phyloP scores from a whole-genome alignment of 2,797 vertebrate genomes.

The Coreius guichenoti region DNA sequence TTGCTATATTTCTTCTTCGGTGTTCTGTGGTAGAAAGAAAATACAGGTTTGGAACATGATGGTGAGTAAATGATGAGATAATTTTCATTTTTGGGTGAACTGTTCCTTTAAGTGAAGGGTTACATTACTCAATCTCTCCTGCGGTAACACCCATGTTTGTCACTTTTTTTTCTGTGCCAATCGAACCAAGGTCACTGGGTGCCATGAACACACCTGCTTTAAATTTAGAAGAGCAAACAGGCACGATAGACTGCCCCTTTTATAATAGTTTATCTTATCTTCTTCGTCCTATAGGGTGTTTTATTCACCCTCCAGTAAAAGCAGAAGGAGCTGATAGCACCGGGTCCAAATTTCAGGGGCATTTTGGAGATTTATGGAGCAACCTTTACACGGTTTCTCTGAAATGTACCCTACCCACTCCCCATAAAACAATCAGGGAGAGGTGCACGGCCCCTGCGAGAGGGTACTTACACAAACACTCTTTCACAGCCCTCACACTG shows the following conservation, averaged over 20 bases:
- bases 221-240: constrained; percentile 55
- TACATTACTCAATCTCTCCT: neutral
- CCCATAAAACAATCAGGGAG: constrained; percentile 73
- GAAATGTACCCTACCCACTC: constrained; percentile 61
- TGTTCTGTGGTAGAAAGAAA: neutral
- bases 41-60: neutral
- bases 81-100: neutral
- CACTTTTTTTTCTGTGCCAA: constrained; percentile 18
- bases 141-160: constrained; percentile 34
- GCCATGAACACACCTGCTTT: constrained; percentile 36
- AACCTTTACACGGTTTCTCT: constrained; percentile 71
- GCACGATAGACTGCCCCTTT: constrained; percentile 44
- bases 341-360: constrained; percentile 74
- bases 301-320: constrained; percentile 55
- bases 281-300: constrained; percentile 38
- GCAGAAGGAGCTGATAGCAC: constrained; percentile 63
- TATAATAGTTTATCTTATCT: constrained; percentile 68
- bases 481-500: constrained; percentile 10
- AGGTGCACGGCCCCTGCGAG: constrained; percentile 58
- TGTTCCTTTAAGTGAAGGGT: constrained; percentile 31
- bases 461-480: constrained; percentile 54
- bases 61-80: neutral
- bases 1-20: neutral
- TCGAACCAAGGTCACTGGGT: constrained; percentile 42
- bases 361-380: constrained; percentile 76